Evolutionary conservation across 2,888 invertebrate species (phyloP).

Genomic region (Amorpha juglandis): DNA sequence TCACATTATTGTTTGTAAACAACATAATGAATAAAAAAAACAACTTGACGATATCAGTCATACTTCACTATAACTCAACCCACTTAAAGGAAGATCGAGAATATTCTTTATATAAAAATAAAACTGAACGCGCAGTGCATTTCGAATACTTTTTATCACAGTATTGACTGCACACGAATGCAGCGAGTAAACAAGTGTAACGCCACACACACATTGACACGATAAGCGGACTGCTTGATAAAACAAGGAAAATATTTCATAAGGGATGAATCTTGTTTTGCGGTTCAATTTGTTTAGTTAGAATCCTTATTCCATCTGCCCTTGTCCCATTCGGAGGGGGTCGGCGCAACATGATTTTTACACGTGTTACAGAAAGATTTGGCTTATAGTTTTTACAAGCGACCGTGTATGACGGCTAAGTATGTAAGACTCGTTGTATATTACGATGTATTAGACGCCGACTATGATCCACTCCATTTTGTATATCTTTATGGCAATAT

Average conservation of each 20-base stretch:
- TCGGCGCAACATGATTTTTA: no score
- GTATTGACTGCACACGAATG: slow-evolving; percentile 53
- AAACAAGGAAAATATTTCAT: slow-evolving; percentile 22
- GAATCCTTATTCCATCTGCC: no score
- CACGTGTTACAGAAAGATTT: no score
- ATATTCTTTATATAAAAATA: slow-evolving; percentile 36
- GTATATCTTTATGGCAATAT: no score
- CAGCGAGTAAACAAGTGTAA: slow-evolving; percentile 52
- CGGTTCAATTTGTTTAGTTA: no score
- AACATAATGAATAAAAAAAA: not conserved
- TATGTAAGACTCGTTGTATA: no score
- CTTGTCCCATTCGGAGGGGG: no score
- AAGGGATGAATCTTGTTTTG: no score
- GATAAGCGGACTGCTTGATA: slow-evolving; percentile 37
- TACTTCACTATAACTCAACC: slow-evolving; percentile 9
- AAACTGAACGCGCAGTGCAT: slow-evolving; percentile 43
- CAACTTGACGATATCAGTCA: not conserved
- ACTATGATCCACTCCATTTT: no score
- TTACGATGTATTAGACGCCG: no score
- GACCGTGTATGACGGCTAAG: no score
- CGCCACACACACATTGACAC: slow-evolving; percentile 37
- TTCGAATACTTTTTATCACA: slow-evolving; percentile 49
- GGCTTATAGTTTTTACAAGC: no score
- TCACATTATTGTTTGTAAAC: not conserved
- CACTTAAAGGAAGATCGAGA: slow-evolving; percentile 28